These are phyloP conservation scores for Scytalopus superciliaris DNA, from an alignment of 2,113 vertebrate species.

Conservation along the genomic window DNA sequence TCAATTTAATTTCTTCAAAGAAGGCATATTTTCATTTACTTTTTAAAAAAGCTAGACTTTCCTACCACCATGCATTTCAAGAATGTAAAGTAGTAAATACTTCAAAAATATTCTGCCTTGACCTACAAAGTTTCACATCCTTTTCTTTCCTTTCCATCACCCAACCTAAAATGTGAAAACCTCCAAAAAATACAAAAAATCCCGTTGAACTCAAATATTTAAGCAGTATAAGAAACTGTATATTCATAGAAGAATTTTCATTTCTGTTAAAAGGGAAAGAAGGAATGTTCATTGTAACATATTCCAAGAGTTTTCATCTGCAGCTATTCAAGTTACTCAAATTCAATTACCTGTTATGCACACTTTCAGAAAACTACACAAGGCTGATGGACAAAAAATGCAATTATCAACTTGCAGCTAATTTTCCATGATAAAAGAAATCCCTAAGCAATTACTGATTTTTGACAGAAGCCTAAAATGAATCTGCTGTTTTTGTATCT, in stretches of 20 bases:
- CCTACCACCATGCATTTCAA: not conserved
- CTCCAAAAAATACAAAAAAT: not conserved
- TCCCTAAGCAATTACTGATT: not conserved
- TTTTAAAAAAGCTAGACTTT: conserved; percentile 4
- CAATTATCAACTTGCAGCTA: conserved; percentile 33
- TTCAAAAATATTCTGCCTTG: not conserved
- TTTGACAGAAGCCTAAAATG: not conserved
- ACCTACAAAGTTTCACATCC: not conserved
- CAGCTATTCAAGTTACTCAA: conserved; percentile 39
- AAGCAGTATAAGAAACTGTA: not conserved
- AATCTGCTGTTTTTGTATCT: not conserved
- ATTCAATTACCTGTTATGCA: conserved; percentile 21
- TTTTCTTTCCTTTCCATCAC: not conserved
- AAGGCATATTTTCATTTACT: not conserved
- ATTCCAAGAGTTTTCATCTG: conserved; percentile 3
- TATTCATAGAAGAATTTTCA: not conserved
- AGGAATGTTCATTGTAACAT: not conserved
- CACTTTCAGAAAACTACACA: conserved; percentile 20
- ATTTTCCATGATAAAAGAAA: conserved; percentile 33
- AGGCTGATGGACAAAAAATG: conserved; percentile 27
- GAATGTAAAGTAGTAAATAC: not conserved
- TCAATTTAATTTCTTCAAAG: not conserved
- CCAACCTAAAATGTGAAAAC: not conserved
- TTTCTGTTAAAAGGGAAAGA: not conserved
- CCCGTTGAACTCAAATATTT: not conserved